phyloP scores from a whole-genome alignment of 2,888 invertebrate genomes.

The Xanthia togata region DNA sequence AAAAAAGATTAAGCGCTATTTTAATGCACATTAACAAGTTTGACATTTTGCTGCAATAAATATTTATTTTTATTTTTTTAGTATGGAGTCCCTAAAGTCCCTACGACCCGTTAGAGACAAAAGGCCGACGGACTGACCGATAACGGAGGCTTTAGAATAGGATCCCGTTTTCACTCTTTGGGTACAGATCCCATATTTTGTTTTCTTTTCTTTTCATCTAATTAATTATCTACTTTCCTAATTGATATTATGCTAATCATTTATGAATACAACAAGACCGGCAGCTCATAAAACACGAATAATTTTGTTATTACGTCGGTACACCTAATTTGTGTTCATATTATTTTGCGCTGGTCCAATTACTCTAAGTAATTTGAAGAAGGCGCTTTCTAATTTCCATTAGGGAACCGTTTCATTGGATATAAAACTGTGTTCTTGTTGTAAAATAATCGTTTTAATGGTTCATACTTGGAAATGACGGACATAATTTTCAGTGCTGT shows the following conservation, averaged over 20 bases:
- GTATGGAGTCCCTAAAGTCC: background rate
- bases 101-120: background rate
- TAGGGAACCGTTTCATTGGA: constrained; percentile 56
- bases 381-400: constrained; percentile 64
- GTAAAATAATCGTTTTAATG: constrained; percentile 54
- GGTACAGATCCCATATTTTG: background rate
- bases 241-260: constrained; percentile 45
- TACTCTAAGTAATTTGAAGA: constrained; percentile 61
- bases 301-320: constrained; percentile 52
- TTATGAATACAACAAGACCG: constrained; percentile 40
- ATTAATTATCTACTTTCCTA: constrained; percentile 17
- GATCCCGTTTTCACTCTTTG: background rate
- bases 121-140: background rate
- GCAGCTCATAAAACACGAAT: constrained; percentile 50
- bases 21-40: background rate
- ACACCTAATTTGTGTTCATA: constrained; percentile 60
- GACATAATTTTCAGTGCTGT: background rate
- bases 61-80: background rate
- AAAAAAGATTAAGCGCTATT: background rate
- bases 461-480: constrained; percentile 14
- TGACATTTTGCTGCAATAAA: background rate
- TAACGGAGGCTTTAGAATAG: background rate
- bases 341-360: constrained; percentile 60
- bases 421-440: constrained; percentile 49
- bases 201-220: background rate